These are phyloP conservation scores for Pseudeuparius sepicola DNA, from an alignment of 2,888 invertebrate species.

Conservation along the genomic window DNA sequence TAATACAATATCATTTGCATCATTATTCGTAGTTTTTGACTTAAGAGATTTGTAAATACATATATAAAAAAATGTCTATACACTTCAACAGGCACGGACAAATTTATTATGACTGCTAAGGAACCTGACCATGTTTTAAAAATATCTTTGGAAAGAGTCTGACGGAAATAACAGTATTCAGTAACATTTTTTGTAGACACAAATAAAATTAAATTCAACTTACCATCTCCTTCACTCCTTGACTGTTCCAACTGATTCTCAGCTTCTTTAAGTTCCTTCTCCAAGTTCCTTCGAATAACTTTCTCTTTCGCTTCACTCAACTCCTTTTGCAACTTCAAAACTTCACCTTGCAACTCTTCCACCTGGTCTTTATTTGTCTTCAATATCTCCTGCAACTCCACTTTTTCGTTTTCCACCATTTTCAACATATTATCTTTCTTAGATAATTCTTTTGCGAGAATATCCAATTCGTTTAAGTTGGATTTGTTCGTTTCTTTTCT, in stretches of 20 bases:
- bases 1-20: no score
- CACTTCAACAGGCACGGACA: no score
- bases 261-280: constrained; percentile 20
- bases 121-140: no score
- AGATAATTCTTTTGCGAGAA: constrained; percentile 10
- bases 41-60: constrained; percentile 8
- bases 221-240: constrained; percentile 14
- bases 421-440: constrained; percentile 17
- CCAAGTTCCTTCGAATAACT: constrained; percentile 18
- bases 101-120: no score
- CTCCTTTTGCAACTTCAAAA: constrained; percentile 20
- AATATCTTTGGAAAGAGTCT: no score
- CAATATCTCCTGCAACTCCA: constrained; percentile 18
- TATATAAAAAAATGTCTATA: no score
- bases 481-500: constrained; percentile 6
- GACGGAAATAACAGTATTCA: no score
- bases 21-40: no score
- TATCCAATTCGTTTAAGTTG: constrained; percentile 1
- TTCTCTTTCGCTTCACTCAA: constrained; percentile 18
- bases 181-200: constrained; percentile 4
- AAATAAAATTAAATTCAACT: constrained; percentile 5
- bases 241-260: constrained; percentile 20
- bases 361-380: constrained; percentile 20
- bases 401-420: constrained; percentile 18
- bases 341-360: constrained; percentile 19